Evolutionary conservation across 2,113 vertebrate genomes (phyloP).

Genomic region (Oncorhynchus masou): DNA sequence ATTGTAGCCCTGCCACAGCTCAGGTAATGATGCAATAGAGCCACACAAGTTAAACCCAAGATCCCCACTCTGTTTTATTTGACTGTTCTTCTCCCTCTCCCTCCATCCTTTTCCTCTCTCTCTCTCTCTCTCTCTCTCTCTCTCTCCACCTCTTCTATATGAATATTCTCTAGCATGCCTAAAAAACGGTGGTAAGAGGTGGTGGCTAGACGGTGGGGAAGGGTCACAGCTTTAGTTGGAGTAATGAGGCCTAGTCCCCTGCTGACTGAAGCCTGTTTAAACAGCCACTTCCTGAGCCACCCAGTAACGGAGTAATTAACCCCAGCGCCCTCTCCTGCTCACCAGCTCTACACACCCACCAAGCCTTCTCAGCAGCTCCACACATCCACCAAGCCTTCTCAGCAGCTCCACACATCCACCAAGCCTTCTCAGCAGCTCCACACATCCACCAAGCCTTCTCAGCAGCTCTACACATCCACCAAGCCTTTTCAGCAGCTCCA

Average conservation of each 20-base stretch:
- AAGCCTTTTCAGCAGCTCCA: too few relatives aligned
- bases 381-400: too few relatives aligned
- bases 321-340: constrained; percentile 75
- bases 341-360: constrained; percentile 11
- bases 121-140: constrained; percentile 22
- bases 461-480: too few relatives aligned
- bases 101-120: neutral
- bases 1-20: constrained; percentile 72
- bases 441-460: too few relatives aligned
- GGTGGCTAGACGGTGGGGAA: constrained; percentile 63
- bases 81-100: neutral
- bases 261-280: constrained; percentile 86
- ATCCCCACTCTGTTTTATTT: constrained; percentile 20
- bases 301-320: constrained; percentile 99
- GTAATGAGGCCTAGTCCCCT: constrained; percentile 98
- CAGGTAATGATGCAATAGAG: constrained; percentile 67
- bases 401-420: too few relatives aligned
- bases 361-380: too few relatives aligned
- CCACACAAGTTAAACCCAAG: constrained; percentile 62
- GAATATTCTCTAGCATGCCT: constrained; percentile 85
- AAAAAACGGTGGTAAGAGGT: constrained; percentile 75
- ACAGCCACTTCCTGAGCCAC: constrained; percentile 86
- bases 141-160: constrained; percentile 52
- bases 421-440: too few relatives aligned
- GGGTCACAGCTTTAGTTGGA: constrained; percentile 91